Base-by-base conservation (phyloP, 2,888 invertebrate species). In the Metopia argyrocephala region DNA sequence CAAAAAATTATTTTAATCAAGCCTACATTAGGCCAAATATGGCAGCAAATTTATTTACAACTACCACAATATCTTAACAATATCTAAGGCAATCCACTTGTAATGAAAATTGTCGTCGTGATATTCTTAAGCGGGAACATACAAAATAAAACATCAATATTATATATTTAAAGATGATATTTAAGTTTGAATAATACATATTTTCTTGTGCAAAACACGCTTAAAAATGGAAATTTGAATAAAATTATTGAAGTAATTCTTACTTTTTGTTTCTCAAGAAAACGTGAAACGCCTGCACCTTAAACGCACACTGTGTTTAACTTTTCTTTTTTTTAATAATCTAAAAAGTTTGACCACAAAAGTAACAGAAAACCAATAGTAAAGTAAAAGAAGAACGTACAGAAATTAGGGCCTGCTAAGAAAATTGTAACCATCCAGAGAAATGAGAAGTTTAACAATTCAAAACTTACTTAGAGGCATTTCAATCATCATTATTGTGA, bases 81-180 rank as follows among this genome's bases (percentile, higher is more conserved):
- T 38, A 12, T 38, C 38, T 15, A 38, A 12, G 9, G 9, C 38
- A 9, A 38, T 38, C 15, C 15, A 15, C 38, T 38, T 38, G 38
- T 12, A 38, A 54, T 48, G 52, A 6, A 70, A 61, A 59, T 56
- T 71, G 6, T 54, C 45, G 46, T 73, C 71, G 62, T 73, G 71
- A 73, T 56, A 71, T 56, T 62, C 71, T 73, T 46, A 73, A 73
- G 62, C 71, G 62, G 62, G 21, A 64, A 64, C 54, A 25, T 45
- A 50, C 4, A 20, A 28, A 1, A 28, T 9, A 38, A 38, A 4
- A 12, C 3, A 38, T 12, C 12, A 38, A 38, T 12, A 38, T 15
- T 38, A 54, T 68, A 61, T 52, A n/a, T 54, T 75, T 66, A 7
- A 68, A 56, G 54, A 56, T 20, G 12, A 54, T 61, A 21, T 57